phyloP scores from a whole-genome alignment of 2,797 vertebrate species.

The Melanotaenia nigrans region DNA sequence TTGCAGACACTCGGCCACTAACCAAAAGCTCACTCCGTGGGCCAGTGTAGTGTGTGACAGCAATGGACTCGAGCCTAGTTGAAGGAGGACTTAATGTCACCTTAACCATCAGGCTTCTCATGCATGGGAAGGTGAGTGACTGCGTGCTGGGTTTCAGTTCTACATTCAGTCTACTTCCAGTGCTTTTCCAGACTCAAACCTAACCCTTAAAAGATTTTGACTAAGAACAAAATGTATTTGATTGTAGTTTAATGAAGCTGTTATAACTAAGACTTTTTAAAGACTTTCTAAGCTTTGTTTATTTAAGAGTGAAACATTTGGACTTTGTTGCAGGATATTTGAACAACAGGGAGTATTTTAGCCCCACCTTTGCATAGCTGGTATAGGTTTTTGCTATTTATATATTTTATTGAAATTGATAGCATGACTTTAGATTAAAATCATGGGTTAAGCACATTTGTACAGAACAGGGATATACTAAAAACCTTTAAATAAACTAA shows the following conservation, averaged over 20 bases:
- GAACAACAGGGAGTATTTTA: background rate
- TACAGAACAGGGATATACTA: background rate
- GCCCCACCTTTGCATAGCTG: background rate
- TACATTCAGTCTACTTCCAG: background rate
- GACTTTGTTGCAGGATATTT: no score
- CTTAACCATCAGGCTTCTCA: slow-evolving; percentile 95
- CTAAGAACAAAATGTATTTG: background rate
- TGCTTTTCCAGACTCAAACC: background rate
- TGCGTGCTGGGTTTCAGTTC: background rate
- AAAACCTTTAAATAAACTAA: background rate
- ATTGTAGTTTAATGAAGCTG: background rate
- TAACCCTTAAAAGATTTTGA: background rate
- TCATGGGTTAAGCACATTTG: background rate
- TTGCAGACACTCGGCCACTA: slow-evolving; percentile 74
- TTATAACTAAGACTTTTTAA: background rate
- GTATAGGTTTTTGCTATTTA: background rate
- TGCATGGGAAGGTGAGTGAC: slow-evolving; percentile 92
- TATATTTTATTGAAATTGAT: no score
- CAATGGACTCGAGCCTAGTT: slow-evolving; percentile 96
- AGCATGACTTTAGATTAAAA: no score
- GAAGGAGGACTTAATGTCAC: slow-evolving; percentile 99
- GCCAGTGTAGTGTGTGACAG: slow-evolving; percentile 75
- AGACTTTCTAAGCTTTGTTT: background rate
- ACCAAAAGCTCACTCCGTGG: slow-evolving; percentile 84
- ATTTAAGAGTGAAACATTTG: background rate